These are phyloP conservation scores for Ischnus inquisitorius DNA, from an alignment of 2,888 invertebrate species.

Conservation along the genomic window DNA sequence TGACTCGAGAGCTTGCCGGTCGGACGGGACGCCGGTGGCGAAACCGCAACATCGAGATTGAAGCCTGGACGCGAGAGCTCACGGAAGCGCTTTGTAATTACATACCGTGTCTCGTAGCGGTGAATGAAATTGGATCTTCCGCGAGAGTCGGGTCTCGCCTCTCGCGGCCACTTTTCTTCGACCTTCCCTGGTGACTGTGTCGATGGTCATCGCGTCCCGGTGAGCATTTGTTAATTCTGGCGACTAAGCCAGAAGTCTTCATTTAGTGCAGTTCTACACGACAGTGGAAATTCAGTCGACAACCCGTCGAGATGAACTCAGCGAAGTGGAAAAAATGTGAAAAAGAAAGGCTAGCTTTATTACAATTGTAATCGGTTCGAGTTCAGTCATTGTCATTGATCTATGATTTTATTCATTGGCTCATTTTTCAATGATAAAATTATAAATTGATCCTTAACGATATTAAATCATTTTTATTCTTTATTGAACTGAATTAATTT, in stretches of 20 bases:
- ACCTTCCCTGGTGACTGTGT: constrained; percentile 7
- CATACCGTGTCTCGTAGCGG: constrained; percentile 65
- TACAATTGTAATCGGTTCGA: no score
- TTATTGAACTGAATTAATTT: no score
- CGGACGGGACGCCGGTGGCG: not conserved
- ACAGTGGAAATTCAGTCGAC: constrained; percentile 20
- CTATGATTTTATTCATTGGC: no score
- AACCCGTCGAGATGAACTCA: not conserved
- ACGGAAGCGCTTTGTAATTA: constrained; percentile 68
- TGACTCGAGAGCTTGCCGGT: not conserved
- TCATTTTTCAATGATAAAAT: no score
- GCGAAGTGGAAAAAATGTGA: not conserved
- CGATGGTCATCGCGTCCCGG: constrained; percentile 15
- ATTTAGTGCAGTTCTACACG: constrained; percentile 45
- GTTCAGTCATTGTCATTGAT: no score
- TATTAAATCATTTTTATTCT: no score
- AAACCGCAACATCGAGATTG: constrained; percentile 22
- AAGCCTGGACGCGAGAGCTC: constrained; percentile 10
- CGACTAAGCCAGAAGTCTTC: constrained; percentile 29
- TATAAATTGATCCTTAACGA: no score
- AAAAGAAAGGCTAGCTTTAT: not conserved
- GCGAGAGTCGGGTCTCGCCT: constrained; percentile 26
- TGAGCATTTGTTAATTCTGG: not conserved
- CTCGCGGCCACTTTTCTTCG: constrained; percentile 2
- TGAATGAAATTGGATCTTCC: constrained; percentile 72